Base-by-base conservation (phyloP, 2,113 vertebrate genomes). In the Notechis scutatus region DNA sequence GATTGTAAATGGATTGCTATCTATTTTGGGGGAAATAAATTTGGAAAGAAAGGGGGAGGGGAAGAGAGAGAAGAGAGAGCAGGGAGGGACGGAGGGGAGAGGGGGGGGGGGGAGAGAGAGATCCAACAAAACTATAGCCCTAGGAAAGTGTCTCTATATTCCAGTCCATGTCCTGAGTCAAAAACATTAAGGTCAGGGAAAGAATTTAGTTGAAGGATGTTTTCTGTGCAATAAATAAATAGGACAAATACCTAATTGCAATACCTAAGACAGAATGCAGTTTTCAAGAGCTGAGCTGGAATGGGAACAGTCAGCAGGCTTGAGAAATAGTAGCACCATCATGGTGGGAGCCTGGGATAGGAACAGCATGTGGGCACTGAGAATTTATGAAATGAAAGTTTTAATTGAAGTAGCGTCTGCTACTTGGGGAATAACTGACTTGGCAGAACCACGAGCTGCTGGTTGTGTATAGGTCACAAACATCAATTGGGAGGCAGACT, bases 261-360 rank as follows among this genome's bases (percentile, higher is more conserved):
- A 50, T 81, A 59, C 45, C 21, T 34, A 87, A 55, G 45, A 61
- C 39, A 57, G 24, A 55, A 24, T 23, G 47, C 81, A 90, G 23
- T 29, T 45, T 34, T 21, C 34, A 81, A 34, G 85, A 91, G 11
- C 26, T 23, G 29, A 45, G 34, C 74, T 81, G 74, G 74, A 42
- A 81, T 81, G 52, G 9, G n/a, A 69, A 34, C 0, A 9, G 42
- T 85, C 6, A 9, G 64, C 87, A 96, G 64, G 3, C 1, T 42
- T 47, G 24, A 64, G 85, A 81, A n/a, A 4, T 34, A 20, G 24
- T 45, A 24, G 34, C 50, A 86, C 21, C 0, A 0, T 5, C n/a
- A 81, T 85, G 64, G 0, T 10, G 88, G 34, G n/a, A 52, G 81
- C 86, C n/a, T 39, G 57, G 29, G 90, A 55, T 20, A 29, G 20